Evolutionary conservation across 2,888 invertebrate genomes (phyloP).

Genomic region (Drymonia ruficornis): DNA sequence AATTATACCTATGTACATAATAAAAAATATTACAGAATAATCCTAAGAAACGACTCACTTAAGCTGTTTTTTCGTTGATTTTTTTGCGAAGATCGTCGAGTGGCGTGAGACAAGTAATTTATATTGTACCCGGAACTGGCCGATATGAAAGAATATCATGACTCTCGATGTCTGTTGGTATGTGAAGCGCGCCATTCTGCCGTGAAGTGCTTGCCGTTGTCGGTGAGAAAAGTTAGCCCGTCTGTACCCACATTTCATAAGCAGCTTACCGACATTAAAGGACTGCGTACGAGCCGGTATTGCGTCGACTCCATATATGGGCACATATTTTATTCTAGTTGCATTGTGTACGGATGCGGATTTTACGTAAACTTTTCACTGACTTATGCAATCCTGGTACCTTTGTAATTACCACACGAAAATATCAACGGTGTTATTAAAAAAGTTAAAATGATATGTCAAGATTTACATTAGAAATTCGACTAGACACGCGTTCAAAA

Average conservation of each 20-base stretch:
- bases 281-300: constrained; percentile 65
- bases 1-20: constrained; percentile 17
- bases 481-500: too few species aligned
- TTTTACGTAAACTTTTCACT: constrained; percentile 66
- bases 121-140: constrained; percentile 43
- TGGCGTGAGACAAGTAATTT: constrained; percentile 36
- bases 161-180: constrained; percentile 14
- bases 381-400: constrained; percentile 36
- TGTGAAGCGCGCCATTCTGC: constrained; percentile 19
- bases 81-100: constrained; percentile 24
- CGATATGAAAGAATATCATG: constrained; percentile 43
- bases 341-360: constrained; percentile 53
- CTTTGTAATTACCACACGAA: constrained; percentile 36
- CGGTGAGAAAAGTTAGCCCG: constrained; percentile 70
- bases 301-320: constrained; percentile 67
- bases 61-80: neutral
- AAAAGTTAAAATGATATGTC: too few species aligned
- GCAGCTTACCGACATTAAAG: constrained; percentile 72
- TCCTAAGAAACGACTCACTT: constrained; percentile 11
- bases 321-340: constrained; percentile 69
- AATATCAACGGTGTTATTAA: too few species aligned
- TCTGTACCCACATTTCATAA: constrained; percentile 71
- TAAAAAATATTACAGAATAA: constrained; percentile 25
- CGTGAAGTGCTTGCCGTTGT: constrained; percentile 13
- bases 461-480: too few species aligned